Percentiles rank a stretch among this genome's conserved stretches.
These are phyloP conservation scores for Chascanopsetta lugubris DNA, from an alignment of 2,113 vertebrate species.

Conservation along the genomic window DNA sequence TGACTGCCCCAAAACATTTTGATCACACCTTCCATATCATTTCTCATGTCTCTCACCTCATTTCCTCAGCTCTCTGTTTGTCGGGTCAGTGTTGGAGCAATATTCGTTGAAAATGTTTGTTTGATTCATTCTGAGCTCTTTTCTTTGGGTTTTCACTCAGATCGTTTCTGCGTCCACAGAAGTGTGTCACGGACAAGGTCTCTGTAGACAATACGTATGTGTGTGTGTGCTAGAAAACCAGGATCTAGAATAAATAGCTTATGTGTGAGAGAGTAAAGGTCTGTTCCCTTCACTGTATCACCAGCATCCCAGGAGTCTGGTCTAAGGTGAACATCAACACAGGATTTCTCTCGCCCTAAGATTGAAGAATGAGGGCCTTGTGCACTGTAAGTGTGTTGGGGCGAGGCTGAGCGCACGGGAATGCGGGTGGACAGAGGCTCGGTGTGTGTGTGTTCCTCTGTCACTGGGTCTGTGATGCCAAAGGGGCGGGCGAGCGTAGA, in stretches of 20 bases:
- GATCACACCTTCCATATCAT: too few species aligned
- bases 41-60: too few species aligned
- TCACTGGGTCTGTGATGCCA: background rate
- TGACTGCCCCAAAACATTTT: too few species aligned
- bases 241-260: background rate
- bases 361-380: slow-evolving; percentile 82
- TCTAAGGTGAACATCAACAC: slow-evolving; percentile 53
- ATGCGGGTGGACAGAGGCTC: slow-evolving; percentile 8
- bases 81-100: too few species aligned
- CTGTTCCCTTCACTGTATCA: slow-evolving; percentile 5
- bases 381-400: slow-evolving; percentile 58
- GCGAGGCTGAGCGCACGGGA: slow-evolving; percentile 54
- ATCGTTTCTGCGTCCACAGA: too few species aligned
- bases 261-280: background rate
- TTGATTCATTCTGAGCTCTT: too few species aligned
- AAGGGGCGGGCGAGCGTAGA: slow-evolving; percentile 9
- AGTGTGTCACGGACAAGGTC: background rate
- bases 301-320: background rate
- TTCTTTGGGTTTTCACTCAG: too few species aligned
- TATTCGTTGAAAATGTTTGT: too few species aligned
- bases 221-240: background rate
- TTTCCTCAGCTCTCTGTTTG: too few species aligned
- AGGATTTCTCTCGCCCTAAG: slow-evolving; percentile 68
- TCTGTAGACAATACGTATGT: background rate
- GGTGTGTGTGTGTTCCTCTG: slow-evolving; percentile 13